phyloP scores from a whole-genome alignment of 2,888 invertebrate genomes.

The Himalopsyche anomala region DNA sequence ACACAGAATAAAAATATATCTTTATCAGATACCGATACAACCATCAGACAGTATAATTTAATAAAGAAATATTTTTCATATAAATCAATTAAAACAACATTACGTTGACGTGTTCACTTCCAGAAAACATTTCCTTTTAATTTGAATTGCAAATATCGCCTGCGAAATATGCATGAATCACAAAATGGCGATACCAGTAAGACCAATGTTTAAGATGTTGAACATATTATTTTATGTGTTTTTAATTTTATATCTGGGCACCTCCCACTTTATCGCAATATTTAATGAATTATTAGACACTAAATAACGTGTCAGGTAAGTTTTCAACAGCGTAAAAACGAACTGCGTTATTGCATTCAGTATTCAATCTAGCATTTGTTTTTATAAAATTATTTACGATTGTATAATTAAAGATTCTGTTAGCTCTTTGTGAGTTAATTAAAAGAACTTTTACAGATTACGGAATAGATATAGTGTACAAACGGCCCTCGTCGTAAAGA shows the following conservation, averaged over 20 bases:
- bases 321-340: background rate
- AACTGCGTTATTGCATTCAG: background rate
- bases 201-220: constrained; percentile 53
- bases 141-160: constrained; percentile 48
- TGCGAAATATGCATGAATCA: constrained; percentile 41
- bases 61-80: background rate
- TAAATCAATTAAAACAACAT: constrained; percentile 1
- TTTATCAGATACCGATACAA: too few relatives aligned
- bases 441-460: constrained; percentile 39
- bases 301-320: constrained; percentile 45
- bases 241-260: constrained; percentile 59
- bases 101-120: constrained; percentile 20
- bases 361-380: background rate
- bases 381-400: too few relatives aligned
- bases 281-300: constrained; percentile 46
- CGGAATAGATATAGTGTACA: too few relatives aligned
- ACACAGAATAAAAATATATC: too few relatives aligned
- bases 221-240: constrained; percentile 61
- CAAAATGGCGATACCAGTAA: constrained; percentile 36
- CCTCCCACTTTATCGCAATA: constrained; percentile 48
- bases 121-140: constrained; percentile 28
- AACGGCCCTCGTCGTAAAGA: too few relatives aligned
- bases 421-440: background rate
- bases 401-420: background rate
- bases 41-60: background rate